Conservation (phyloP, 1,140 invertebrate species). For the Aradophagus sp. region DNA sequence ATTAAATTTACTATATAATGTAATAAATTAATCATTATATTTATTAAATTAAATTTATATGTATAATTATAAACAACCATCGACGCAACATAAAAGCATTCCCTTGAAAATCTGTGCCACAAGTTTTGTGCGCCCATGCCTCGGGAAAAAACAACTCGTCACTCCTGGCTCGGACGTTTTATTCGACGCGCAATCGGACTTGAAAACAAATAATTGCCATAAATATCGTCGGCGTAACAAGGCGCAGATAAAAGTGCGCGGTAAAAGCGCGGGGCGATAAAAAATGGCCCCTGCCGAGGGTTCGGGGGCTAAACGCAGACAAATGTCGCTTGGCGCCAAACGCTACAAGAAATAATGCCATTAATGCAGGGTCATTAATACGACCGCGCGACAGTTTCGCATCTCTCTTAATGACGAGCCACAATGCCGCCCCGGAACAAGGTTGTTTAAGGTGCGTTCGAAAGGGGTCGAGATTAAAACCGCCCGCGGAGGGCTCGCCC, state of each 20-base stretch:
- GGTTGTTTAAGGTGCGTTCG: slow-evolving; percentile 54
- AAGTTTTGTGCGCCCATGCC: no score
- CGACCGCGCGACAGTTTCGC: slow-evolving; percentile 55
- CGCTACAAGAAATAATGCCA: slow-evolving; percentile 55
- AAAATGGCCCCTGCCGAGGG: slow-evolving; percentile 42
- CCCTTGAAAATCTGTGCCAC: no score
- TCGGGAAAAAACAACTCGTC: no score
- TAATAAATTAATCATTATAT: no score
- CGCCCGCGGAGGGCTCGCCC: slow-evolving; percentile 50
- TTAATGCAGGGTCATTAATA: slow-evolving; percentile 60
- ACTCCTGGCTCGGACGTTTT: no score
- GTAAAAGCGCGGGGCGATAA: slow-evolving; percentile 32
- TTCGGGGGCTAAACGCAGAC: slow-evolving; percentile 48
- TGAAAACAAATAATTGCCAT: slow-evolving; percentile 34
- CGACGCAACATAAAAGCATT: no score
- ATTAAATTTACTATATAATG: no score
- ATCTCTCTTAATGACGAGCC: slow-evolving; percentile 57
- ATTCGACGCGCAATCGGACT: no score
- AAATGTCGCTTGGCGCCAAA: slow-evolving; percentile 43
- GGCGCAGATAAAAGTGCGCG: slow-evolving; percentile 29
- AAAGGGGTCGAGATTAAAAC: slow-evolving; percentile 59
- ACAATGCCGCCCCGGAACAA: slow-evolving; percentile 51
- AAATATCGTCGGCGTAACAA: slow-evolving; percentile 37
- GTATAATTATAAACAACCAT: no score
- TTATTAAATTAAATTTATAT: no score